These are phyloP conservation scores for Vidua macroura DNA, from an alignment of 2,113 vertebrate genomes.

Conservation along the genomic window DNA sequence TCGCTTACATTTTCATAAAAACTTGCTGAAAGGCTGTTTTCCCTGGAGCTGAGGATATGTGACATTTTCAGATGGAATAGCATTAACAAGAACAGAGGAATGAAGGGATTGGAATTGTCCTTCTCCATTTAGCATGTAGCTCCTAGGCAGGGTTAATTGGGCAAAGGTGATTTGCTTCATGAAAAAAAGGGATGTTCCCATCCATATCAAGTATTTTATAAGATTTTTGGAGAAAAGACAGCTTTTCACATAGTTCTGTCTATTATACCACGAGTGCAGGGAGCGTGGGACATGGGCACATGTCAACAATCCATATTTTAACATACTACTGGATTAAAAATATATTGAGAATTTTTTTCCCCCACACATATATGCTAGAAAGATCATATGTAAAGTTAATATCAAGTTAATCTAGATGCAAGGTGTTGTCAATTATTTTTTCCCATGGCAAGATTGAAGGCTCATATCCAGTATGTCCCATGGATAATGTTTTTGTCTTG, in stretches of 20 bases:
- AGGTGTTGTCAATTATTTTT: neutral
- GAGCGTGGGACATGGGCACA: accelerated
- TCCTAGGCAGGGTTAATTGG: neutral
- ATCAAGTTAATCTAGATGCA: neutral
- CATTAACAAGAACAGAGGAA: neutral
- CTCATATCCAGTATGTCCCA: neutral
- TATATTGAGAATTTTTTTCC: accelerated
- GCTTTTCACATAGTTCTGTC: accelerated
- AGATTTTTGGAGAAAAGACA: neutral
- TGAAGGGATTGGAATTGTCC: neutral
- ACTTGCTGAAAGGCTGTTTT: neutral
- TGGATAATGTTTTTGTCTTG: slow-evolving; percentile 26
- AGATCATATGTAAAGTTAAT: neutral
- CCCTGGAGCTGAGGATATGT: neutral
- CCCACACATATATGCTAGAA: accelerated
- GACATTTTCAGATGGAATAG: neutral
- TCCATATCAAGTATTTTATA: neutral
- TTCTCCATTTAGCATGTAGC: neutral
- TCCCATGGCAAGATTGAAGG: neutral
- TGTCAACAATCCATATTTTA: neutral
- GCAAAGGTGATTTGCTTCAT: neutral
- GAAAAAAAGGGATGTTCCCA: neutral
- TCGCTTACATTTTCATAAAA: neutral
- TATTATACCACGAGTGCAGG: accelerated
- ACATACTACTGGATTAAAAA: neutral